Percentiles rank a stretch among this genome's conserved stretches.
Conservation (phyloP, 2,888 invertebrate species). For the Apamea monoglypha region DNA sequence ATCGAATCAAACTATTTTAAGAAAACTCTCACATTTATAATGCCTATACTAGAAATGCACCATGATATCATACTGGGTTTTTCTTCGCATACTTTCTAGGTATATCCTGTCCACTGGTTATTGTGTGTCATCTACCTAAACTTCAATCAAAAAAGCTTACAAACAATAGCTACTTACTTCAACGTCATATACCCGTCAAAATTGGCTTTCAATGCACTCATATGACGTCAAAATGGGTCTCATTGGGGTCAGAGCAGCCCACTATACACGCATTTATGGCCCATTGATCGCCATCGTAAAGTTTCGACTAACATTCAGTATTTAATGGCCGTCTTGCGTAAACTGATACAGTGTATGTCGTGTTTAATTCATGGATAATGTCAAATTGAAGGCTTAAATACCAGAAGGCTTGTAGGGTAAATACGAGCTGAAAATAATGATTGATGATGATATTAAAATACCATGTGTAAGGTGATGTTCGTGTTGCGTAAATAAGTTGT, state of each 20-base stretch:
- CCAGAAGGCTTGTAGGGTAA: constrained; percentile 44
- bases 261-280: constrained; percentile 60
- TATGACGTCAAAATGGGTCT: constrained; percentile 60
- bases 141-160: constrained; percentile 7
- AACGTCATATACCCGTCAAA: constrained; percentile 48
- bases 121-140: constrained; percentile 2
- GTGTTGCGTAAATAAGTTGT: constrained; percentile 13
- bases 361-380: constrained; percentile 52
- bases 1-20: not conserved
- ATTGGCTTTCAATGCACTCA: constrained; percentile 45
- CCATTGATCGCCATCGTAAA: constrained; percentile 69
- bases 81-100: not conserved
- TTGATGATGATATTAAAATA: constrained; percentile 49
- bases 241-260: constrained; percentile 56
- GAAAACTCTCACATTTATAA: not conserved
- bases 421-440: constrained; percentile 45
- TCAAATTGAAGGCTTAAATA: constrained; percentile 44
- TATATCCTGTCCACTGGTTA: not conserved
- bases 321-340: constrained; percentile 63
- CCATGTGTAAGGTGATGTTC: constrained; percentile 8
- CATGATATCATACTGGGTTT: not conserved
- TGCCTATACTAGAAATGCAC: too few relatives aligned
- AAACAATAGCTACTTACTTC: constrained; percentile 22
- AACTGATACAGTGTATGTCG: constrained; percentile 47
- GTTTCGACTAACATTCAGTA: constrained; percentile 63